Evolutionary conservation across 1,140 invertebrate genomes (phyloP), one percentile per base, ranked within the genome.

Genomic region (Luehdorfia chinensis): DNA sequence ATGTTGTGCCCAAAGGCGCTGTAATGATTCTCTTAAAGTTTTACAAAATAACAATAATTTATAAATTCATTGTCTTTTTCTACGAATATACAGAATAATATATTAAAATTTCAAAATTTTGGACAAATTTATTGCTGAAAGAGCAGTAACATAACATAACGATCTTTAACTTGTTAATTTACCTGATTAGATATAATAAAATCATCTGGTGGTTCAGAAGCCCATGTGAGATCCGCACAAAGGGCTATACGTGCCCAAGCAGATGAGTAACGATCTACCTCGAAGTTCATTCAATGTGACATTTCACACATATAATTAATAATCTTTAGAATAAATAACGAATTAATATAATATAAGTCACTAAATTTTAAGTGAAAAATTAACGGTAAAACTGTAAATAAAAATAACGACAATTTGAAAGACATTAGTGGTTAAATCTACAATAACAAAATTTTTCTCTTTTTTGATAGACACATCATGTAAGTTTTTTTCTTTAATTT

Each of bases 281-380:
- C 75, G 79, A 80, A 80, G 79, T 59, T 85, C 81, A 85, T 85
- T 85, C 81, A 85, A 85, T 80, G 81, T 81, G 72, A 73, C 81
- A 84, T 78, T 48, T 72, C 76, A 80, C 59, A 49, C 68, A 69
- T 69, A 75, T 61, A 77, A 74, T 66, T 70, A 85, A 74, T 68
- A 74, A 71, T 72, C 57, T 77, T 71, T 68, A 77, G 47, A 70
- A 69, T 75, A 73, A 78, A 50, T 74, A 72, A 75, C 49, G 51
- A 72, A 75, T 53, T 76, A 81, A 75, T 80, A 78, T 70, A 75
- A 71, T 72, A 75, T n/a, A n/a, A n/a, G 46, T 69, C 72, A 78
- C 73, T 80, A 81, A 76, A 76, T 72, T 74, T 72, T 60, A 77
- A 78, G 57, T 71, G 64, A 77, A 69, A 70, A 73, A 75, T 59